These are phyloP conservation scores for Arothron firmamentum DNA, from an alignment of 2,113 vertebrate genomes.

Conservation along the genomic window DNA sequence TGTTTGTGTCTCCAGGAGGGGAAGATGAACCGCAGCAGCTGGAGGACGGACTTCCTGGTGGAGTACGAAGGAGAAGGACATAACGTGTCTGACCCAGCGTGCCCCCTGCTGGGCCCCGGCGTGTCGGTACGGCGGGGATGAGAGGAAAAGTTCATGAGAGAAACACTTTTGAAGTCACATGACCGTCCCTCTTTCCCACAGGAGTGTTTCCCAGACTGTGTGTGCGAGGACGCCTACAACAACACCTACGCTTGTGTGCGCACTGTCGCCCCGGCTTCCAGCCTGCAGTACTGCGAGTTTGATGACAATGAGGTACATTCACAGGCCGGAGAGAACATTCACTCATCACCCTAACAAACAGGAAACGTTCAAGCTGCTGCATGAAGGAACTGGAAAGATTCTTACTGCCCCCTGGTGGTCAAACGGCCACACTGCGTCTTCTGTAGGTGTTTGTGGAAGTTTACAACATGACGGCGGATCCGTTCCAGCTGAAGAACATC, in stretches of 20 bases:
- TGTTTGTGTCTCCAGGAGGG: conserved; percentile 74
- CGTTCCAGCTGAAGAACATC: conserved; percentile 91
- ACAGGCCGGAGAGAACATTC: no score
- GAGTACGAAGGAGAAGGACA: conserved; percentile 95
- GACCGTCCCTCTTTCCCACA: conserved; percentile 44
- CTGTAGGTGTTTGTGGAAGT: conserved; percentile 93
- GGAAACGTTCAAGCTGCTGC: neutral
- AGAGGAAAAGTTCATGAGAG: no score
- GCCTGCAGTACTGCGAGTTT: conserved; percentile 97
- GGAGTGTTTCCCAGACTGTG: conserved; percentile 99
- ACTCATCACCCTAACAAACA: no score
- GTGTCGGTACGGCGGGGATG: conserved; percentile 77
- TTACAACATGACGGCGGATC: conserved; percentile 93
- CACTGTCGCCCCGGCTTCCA: conserved; percentile 76
- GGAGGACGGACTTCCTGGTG: conserved; percentile 92
- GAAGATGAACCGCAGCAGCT: conserved; percentile 75
- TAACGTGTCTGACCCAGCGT: conserved; percentile 83
- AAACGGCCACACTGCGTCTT: neutral
- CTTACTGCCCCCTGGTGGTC: neutral
- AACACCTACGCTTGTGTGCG: conserved; percentile 96
- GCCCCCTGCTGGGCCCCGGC: conserved; percentile 88
- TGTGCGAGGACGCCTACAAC: conserved; percentile 95
- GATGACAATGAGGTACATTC: conserved; percentile 88
- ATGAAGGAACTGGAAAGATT: neutral
- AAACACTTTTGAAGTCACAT: neutral